Evolutionary conservation across 2,888 invertebrate genomes (phyloP).

Genomic region (Carpatolechia fugitivella): DNA sequence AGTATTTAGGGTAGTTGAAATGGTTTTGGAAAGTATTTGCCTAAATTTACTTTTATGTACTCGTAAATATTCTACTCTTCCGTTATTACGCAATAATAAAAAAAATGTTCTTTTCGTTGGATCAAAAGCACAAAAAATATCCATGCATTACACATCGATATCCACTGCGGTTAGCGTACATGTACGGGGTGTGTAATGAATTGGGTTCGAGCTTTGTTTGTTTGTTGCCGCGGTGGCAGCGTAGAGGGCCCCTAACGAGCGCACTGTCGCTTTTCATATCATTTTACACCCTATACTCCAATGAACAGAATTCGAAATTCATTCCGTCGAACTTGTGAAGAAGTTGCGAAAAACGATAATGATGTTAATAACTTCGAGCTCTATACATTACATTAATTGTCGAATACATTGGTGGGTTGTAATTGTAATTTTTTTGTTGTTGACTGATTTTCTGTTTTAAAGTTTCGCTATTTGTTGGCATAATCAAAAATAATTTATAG

Average conservation of each 20-base stretch:
- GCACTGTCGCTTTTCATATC: not conserved
- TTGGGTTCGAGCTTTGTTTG: constrained; percentile 37
- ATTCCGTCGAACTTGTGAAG: not conserved
- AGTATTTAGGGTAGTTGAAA: too few species aligned
- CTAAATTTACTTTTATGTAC: too few species aligned
- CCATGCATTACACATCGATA: not conserved
- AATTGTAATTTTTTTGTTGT: too few species aligned
- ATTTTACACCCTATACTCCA: not conserved
- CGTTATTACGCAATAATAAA: too few species aligned
- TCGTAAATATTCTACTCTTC: too few species aligned
- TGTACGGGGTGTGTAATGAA: constrained; percentile 31
- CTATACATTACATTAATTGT: constrained; percentile 3
- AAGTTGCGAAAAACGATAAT: constrained; percentile 1
- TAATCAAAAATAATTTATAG: too few species aligned
- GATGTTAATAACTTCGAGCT: not conserved
- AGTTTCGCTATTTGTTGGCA: too few species aligned
- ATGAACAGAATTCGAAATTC: not conserved
- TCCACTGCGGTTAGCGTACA: constrained; percentile 32
- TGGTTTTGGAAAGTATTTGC: too few species aligned
- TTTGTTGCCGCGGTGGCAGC: constrained; percentile 25
- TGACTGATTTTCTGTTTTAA: too few species aligned
- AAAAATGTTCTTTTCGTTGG: too few species aligned
- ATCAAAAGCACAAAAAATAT: too few species aligned
- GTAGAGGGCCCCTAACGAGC: constrained; percentile 3
- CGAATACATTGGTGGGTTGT: not conserved